Conservation (phyloP, 2,113 vertebrate species). For the Melospiza georgiana region DNA sequence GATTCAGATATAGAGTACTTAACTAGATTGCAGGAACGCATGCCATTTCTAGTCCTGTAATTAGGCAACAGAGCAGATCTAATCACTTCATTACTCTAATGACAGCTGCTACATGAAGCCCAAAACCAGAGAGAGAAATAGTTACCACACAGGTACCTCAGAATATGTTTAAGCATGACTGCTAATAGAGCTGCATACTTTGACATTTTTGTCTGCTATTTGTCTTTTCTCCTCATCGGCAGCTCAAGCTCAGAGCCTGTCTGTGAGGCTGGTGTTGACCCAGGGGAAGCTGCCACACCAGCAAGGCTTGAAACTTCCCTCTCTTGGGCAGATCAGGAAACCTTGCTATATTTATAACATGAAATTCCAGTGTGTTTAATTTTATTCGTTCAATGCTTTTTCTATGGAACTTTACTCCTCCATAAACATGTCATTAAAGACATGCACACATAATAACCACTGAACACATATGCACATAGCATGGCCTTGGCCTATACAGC, state of each 20-base stretch:
- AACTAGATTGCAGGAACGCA: slow-evolving; percentile 9
- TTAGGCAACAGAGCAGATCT: slow-evolving; percentile 60
- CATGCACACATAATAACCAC: neutral
- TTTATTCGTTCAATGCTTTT: neutral
- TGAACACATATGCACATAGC: rapidly evolving
- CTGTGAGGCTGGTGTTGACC: neutral
- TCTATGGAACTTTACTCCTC: neutral
- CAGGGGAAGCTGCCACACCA: neutral
- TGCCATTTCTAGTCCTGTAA: slow-evolving; percentile 45
- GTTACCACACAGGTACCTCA: neutral
- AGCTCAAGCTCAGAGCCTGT: neutral
- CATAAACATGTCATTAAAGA: neutral
- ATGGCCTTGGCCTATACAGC: neutral
- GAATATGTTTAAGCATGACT: neutral
- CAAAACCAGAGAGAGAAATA: neutral
- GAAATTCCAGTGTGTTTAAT: slow-evolving; percentile 26
- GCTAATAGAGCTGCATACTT: neutral
- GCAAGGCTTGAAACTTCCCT: neutral
- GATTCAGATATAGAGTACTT: slow-evolving; percentile 13
- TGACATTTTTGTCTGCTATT: neutral
- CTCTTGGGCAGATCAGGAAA: neutral
- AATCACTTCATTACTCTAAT: slow-evolving; percentile 46
- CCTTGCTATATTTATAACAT: slow-evolving; percentile 2
- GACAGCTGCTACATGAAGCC: neutral
- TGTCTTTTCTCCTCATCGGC: neutral